Conservation (phyloP, 2,888 invertebrate genomes). For the Phaedon cochleariae region DNA sequence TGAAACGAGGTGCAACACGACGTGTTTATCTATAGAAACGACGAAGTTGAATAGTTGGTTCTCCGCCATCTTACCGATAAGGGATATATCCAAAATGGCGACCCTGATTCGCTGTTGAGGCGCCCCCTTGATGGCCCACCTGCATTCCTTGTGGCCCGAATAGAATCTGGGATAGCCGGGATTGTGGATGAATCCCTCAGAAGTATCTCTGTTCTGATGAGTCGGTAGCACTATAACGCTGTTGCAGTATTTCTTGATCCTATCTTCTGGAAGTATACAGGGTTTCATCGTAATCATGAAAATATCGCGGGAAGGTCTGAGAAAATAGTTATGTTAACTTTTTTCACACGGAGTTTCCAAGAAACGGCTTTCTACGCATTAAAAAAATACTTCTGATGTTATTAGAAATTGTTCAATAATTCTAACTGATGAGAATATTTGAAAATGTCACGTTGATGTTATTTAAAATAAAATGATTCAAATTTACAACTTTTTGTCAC, state of each 20-base stretch:
- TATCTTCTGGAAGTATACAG: not conserved
- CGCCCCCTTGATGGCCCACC: conserved; percentile 72
- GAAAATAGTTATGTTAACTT: no score
- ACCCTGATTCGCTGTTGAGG: conserved; percentile 72
- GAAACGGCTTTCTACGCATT: no score
- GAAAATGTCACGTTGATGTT: no score
- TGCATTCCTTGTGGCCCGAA: conserved; percentile 71
- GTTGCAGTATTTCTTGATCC: conserved; percentile 63
- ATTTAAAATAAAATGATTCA: no score
- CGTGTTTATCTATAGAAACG: not conserved
- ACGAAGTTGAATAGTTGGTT: not conserved
- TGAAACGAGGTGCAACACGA: no score
- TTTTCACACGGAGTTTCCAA: no score
- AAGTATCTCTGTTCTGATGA: conserved; percentile 56
- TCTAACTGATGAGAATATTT: no score
- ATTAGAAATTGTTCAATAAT: no score
- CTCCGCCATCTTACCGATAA: conserved; percentile 74
- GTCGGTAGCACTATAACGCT: conserved; percentile 60
- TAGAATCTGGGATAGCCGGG: conserved; percentile 82
- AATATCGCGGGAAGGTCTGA: no score
- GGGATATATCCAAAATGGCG: conserved; percentile 74
- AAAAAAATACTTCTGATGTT: no score
- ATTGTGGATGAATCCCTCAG: conserved; percentile 73
- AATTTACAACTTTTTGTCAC: no score
- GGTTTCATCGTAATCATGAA: no score